Percentiles rank a stretch among this genome's conserved stretches.
Conservation (phyloP, 2,888 invertebrate species). For the Calameuta idolon region DNA sequence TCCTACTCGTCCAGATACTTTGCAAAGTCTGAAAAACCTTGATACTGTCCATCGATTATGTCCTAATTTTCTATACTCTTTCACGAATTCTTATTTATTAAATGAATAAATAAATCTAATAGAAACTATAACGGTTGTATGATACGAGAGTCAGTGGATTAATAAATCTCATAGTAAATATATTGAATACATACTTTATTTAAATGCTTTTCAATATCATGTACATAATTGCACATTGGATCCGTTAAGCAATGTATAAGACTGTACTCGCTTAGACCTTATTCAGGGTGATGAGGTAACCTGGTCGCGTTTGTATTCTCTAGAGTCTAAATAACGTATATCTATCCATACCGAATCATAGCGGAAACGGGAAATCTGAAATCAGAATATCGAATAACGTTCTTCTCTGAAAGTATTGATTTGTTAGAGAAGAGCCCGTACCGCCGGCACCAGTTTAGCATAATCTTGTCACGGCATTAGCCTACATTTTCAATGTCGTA, state of each 20-base stretch:
- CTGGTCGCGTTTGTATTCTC: neutral
- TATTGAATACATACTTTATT: neutral
- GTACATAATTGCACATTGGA: too few species aligned
- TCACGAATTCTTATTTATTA: slow-evolving; percentile 1
- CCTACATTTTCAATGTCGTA: slow-evolving; percentile 10
- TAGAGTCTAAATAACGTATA: neutral
- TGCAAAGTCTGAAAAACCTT: slow-evolving; percentile 69
- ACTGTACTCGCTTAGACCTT: neutral
- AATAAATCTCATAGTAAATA: slow-evolving; percentile 21
- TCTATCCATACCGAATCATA: neutral
- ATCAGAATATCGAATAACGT: neutral
- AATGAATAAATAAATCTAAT: neutral
- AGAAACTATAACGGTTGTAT: slow-evolving; percentile 24
- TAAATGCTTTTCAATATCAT: neutral
- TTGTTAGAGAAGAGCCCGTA: slow-evolving; percentile 22
- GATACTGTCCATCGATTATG: neutral
- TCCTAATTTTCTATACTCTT: slow-evolving; percentile 9
- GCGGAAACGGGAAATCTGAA: neutral
- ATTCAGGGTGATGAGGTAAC: neutral
- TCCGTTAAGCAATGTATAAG: neutral
- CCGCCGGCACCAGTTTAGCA: neutral
- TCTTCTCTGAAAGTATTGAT: slow-evolving; percentile 16
- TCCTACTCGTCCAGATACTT: slow-evolving; percentile 72
- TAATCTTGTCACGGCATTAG: slow-evolving; percentile 25
- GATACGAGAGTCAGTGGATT: slow-evolving; percentile 29